These are phyloP conservation scores for Microchirus variegatus DNA, from an alignment of 2,797 vertebrate species.

Conservation along the genomic window DNA sequence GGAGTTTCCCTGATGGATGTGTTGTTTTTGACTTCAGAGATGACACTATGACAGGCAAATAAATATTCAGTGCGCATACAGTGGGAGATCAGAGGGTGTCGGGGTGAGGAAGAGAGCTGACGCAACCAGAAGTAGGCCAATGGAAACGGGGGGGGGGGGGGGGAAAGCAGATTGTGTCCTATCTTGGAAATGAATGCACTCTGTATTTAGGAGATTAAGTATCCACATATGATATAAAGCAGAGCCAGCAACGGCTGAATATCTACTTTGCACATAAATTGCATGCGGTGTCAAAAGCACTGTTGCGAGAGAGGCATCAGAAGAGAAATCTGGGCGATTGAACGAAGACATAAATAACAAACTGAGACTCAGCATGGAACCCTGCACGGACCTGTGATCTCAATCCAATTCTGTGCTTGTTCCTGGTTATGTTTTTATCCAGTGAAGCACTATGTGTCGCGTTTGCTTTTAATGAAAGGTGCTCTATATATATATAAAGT, in stretches of 20 bases:
- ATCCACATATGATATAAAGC: not conserved
- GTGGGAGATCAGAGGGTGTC: conserved; percentile 18
- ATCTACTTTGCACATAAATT: conserved; percentile 18
- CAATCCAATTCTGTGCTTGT: too few species aligned
- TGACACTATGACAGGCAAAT: conserved; percentile 63
- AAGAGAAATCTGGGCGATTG: too few species aligned
- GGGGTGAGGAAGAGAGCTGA: conserved; percentile 35
- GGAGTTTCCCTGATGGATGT: conserved; percentile 60
- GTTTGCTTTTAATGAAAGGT: too few species aligned
- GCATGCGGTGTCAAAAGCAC: not conserved
- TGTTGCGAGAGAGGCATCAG: too few species aligned
- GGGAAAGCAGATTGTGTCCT: conserved; percentile 33
- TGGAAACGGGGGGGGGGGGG: conserved; percentile 1
- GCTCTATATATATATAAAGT: too few species aligned
- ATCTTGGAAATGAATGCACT: conserved; percentile 15
- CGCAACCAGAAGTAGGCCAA: conserved; percentile 33
- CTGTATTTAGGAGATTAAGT: conserved; percentile 6
- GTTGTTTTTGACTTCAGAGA: conserved; percentile 67
- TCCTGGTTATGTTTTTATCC: too few species aligned
- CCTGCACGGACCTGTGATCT: too few species aligned
- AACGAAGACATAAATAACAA: too few species aligned
- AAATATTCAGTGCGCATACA: conserved; percentile 65
- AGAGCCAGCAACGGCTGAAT: not conserved
- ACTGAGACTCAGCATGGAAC: too few species aligned
- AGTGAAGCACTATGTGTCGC: too few species aligned